Evolutionary conservation across 2,888 invertebrate species (phyloP).

Genomic region (Crossocerus cetratus): DNA sequence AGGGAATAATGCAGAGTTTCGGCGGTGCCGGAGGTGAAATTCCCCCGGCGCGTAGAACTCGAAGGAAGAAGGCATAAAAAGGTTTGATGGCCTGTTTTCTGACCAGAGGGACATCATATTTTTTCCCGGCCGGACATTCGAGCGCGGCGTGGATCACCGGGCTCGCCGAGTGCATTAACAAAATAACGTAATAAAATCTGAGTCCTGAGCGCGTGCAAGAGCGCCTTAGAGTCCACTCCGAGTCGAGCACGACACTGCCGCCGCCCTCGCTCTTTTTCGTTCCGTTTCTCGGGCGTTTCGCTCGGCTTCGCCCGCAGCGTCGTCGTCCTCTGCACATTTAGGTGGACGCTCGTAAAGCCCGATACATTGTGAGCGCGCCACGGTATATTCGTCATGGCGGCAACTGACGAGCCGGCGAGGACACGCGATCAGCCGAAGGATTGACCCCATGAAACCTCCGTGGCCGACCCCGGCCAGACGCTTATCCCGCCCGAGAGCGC

Average conservation of each 20-base stretch:
- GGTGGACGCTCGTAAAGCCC: conserved; percentile 68
- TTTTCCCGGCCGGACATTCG: conserved; percentile 50
- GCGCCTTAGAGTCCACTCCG: conserved; percentile 43
- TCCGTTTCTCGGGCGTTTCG: conserved; percentile 7
- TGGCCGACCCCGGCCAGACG: conserved; percentile 3
- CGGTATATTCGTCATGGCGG: conserved; percentile 66
- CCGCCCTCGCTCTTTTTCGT: conserved; percentile 28
- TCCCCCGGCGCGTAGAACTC: conserved; percentile 29
- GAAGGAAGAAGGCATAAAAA: conserved; percentile 61
- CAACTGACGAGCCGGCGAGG: conserved; percentile 51
- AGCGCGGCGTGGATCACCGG: conserved; percentile 44
- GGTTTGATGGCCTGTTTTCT: conserved; percentile 65
- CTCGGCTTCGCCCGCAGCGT: background rate
- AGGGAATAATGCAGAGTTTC: conserved; percentile 41
- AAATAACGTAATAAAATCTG: conserved; percentile 75
- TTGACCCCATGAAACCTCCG: conserved; percentile 63
- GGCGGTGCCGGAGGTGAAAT: conserved; percentile 36
- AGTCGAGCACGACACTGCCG: too few relatives aligned
- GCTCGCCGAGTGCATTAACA: conserved; percentile 70
- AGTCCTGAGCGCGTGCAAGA: background rate
- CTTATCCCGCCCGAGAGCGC: background rate
- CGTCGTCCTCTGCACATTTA: conserved; percentile 24
- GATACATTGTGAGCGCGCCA: conserved; percentile 66
- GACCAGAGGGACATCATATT: conserved; percentile 60
- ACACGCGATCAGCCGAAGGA: conserved; percentile 68